Evolutionary conservation across 1,140 invertebrate species (phyloP).

Genomic region (Platyura marginata): DNA sequence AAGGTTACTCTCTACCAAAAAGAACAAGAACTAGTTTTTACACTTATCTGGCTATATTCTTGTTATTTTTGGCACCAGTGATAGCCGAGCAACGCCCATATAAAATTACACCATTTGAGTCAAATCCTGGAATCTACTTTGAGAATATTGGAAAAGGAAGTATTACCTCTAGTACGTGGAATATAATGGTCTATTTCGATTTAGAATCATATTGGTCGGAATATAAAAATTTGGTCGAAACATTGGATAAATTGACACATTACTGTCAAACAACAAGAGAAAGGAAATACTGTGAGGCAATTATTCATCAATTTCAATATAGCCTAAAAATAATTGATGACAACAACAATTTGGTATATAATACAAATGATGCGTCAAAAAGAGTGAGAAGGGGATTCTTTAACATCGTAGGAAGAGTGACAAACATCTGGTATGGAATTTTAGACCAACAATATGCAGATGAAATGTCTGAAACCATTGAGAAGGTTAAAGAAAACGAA

Average conservation of each 20-base stretch:
- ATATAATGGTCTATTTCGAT: not conserved
- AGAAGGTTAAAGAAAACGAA: not conserved
- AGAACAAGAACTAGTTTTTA: not conserved
- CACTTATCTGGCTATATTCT: not conserved
- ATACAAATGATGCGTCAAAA: not conserved
- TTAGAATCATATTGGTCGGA: not conserved
- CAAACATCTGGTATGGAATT: not conserved
- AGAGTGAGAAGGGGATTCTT: not conserved
- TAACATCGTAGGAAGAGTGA: not conserved
- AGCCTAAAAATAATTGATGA: not conserved
- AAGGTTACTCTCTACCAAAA: not conserved
- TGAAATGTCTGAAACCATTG: not conserved
- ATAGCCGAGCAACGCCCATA: not conserved
- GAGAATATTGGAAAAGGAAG: not conserved
- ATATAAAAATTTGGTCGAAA: not conserved
- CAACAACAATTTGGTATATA: not conserved
- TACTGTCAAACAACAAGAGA: not conserved
- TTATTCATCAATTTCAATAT: not conserved
- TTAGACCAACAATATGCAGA: not conserved
- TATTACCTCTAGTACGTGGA: not conserved
- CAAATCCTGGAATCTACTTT: not conserved
- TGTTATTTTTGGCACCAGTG: not conserved
- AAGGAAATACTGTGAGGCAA: not conserved
- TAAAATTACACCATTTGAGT: not conserved
- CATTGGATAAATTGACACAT: too few species aligned